phyloP scores from a whole-genome alignment of 2,113 vertebrate genomes.

The Chamaea fasciata region DNA sequence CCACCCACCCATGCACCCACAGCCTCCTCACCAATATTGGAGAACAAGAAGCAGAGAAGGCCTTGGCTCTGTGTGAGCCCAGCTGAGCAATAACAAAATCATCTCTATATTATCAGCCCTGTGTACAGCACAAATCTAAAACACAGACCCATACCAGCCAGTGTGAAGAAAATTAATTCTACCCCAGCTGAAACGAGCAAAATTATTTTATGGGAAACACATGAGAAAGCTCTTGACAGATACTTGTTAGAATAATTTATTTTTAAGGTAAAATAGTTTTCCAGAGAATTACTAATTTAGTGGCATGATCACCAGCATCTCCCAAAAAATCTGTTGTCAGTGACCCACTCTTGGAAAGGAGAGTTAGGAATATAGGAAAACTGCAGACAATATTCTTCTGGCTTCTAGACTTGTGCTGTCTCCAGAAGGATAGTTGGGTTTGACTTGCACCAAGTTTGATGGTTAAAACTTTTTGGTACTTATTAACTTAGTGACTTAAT shows the following conservation, averaged over 20 bases:
- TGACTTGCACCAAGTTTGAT: background rate
- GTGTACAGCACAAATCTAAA: background rate
- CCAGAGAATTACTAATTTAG: background rate
- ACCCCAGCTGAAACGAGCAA: background rate
- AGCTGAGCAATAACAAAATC: background rate
- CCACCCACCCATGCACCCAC: background rate
- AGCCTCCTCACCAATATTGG: accelerated
- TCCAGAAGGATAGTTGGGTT: background rate
- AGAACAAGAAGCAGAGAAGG: background rate
- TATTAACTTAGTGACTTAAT: background rate
- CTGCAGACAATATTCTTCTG: background rate
- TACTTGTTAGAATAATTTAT: background rate
- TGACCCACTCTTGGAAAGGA: background rate
- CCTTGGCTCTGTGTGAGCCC: background rate
- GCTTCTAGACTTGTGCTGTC: background rate
- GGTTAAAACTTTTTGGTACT: background rate
- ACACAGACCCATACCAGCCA: accelerated
- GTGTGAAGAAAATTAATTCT: background rate
- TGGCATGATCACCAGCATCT: background rate
- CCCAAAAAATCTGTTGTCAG: background rate
- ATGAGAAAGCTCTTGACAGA: background rate
- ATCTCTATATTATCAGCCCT: accelerated
- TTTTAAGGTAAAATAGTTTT: background rate
- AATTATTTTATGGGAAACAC: background rate
- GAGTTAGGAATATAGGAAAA: background rate